Evolutionary conservation across 2,888 invertebrate genomes (phyloP).

Genomic region (Halictus ligatus): DNA sequence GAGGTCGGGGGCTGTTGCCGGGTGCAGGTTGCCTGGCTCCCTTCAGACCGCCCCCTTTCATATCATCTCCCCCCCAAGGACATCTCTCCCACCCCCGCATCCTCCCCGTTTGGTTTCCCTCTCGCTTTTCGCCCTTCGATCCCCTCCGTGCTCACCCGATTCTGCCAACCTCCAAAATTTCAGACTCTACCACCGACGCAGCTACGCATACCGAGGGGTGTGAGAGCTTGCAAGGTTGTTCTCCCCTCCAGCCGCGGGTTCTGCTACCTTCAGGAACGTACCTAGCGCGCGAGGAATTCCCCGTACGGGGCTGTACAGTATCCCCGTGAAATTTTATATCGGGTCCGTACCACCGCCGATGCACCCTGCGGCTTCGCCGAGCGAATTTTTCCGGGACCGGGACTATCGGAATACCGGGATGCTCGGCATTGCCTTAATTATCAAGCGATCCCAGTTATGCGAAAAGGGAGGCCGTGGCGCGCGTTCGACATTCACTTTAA

Average conservation of each 20-base stretch:
- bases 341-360: not conserved
- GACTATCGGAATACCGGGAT: constrained; percentile 11
- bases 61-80: constrained; percentile 54
- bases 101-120: constrained; percentile 23
- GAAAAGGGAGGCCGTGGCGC: constrained; percentile 8
- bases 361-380: not conserved
- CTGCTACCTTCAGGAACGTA: constrained; percentile 73
- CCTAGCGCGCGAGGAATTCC: constrained; percentile 44
- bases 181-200: constrained; percentile 69
- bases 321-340: constrained; percentile 25
- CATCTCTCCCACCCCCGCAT: constrained; percentile 53
- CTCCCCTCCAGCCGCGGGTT: constrained; percentile 71
- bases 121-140: constrained; percentile 60
- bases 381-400: constrained; percentile 9
- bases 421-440: constrained; percentile 51
- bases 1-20: constrained; percentile 83
- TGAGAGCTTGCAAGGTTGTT: constrained; percentile 78
- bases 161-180: constrained; percentile 76
- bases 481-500: constrained; percentile 9
- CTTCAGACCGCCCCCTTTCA: constrained; percentile 66
- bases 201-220: constrained; percentile 68
- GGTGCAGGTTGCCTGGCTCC: constrained; percentile 80
- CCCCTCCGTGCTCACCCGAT: constrained; percentile 66
- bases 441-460: constrained; percentile 41
- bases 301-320: not conserved